A percentile compares a stretch with the other conserved stretches of the same genome.
phyloP scores from a whole-genome alignment of 2,888 invertebrate species.

The Lutraria lutraria region DNA sequence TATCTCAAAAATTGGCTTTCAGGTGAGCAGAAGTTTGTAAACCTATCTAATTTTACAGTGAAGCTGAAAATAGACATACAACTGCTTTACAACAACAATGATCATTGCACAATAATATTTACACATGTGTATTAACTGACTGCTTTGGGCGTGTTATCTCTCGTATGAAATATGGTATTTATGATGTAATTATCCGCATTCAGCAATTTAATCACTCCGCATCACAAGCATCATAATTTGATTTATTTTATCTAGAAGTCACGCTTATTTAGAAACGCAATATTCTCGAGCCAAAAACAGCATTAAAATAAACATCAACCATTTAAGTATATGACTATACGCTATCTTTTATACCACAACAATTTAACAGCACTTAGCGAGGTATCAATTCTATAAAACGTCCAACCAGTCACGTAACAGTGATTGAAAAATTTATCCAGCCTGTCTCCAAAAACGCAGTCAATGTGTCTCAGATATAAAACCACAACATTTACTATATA shows the following conservation, averaged over 20 bases:
- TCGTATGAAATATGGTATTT: background rate
- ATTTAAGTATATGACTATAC: background rate
- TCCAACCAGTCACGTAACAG: background rate
- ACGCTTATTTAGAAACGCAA: background rate
- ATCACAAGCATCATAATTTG: background rate
- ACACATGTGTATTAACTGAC: background rate
- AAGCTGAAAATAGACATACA: too few species aligned
- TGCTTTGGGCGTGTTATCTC: background rate
- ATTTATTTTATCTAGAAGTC: background rate
- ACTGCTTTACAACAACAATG: background rate
- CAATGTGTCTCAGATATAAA: constrained; percentile 9
- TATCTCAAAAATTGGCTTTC: too few species aligned
- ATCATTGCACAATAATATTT: constrained; percentile 4
- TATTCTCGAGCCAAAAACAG: background rate
- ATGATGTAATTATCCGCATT: background rate
- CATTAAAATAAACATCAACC: background rate
- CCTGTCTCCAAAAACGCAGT: background rate
- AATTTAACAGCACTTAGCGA: background rate
- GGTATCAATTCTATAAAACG: background rate
- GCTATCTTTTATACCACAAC: background rate
- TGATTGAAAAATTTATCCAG: background rate
- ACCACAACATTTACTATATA: background rate
- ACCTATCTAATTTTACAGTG: too few species aligned
- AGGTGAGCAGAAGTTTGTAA: too few species aligned
- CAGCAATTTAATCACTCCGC: background rate